Percentiles rank a stretch among this genome's conserved stretches.
Evolutionary conservation across 2,888 invertebrate genomes (phyloP).

Genomic region (Phorcus lineatus): DNA sequence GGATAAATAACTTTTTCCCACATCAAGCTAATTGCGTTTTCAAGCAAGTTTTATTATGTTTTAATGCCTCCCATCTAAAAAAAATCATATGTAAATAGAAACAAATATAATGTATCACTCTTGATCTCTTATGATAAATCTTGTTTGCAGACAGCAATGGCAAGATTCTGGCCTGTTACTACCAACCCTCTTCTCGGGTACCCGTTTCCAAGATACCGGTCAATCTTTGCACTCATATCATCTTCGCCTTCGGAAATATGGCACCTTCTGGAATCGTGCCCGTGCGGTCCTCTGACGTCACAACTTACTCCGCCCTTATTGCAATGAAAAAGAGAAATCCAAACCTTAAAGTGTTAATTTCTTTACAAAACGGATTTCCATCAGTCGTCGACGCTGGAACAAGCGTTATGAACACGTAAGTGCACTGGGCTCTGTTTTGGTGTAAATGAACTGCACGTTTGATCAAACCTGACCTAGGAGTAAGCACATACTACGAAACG

Average conservation of each 20-base stretch:
- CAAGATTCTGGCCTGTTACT: conserved; percentile 43
- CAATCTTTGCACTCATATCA: conserved; percentile 42
- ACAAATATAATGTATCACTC: too few species aligned
- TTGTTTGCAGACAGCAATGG: not conserved
- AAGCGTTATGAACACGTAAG: not conserved
- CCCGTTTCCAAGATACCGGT: conserved; percentile 34
- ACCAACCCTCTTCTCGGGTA: conserved; percentile 32
- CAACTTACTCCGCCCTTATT: conserved; percentile 21
- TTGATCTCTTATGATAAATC: too few species aligned
- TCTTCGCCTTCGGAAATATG: conserved; percentile 42
- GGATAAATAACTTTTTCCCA: too few species aligned
- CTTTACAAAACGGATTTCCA: conserved; percentile 41
- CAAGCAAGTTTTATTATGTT: too few species aligned
- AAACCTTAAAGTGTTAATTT: conserved; percentile 38
- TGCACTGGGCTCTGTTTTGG: not conserved
- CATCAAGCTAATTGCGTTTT: too few species aligned
- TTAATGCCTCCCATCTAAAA: too few species aligned
- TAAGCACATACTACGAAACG: too few species aligned
- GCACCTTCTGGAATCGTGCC: not conserved
- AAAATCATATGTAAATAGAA: too few species aligned
- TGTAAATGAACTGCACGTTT: too few species aligned
- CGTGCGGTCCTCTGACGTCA: not conserved
- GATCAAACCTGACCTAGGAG: too few species aligned
- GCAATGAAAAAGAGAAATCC: conserved; percentile 33
- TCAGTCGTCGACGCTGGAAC: conserved; percentile 24